phyloP scores from a whole-genome alignment of 1,140 invertebrate genomes.

The Eriosoma lanigerum region DNA sequence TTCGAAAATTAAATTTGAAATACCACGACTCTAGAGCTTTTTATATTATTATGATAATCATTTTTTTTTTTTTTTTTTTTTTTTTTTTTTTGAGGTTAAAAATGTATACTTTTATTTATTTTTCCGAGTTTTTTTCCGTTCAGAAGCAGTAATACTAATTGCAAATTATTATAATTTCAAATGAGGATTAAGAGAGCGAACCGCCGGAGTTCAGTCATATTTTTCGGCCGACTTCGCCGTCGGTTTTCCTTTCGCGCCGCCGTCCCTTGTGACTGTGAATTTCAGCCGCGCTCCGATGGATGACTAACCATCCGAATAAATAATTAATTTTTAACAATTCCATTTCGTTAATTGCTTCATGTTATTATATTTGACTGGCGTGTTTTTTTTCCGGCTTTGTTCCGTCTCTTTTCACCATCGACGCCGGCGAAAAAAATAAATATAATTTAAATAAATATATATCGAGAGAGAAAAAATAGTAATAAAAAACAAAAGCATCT shows the following conservation, averaged over 20 bases:
- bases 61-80: too few species aligned
- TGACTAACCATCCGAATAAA: slow-evolving; percentile 44
- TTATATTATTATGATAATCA: too few species aligned
- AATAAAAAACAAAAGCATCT: slow-evolving; percentile 8
- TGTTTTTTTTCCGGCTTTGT: not conserved
- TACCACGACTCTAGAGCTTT: too few species aligned
- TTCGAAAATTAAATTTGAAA: too few species aligned
- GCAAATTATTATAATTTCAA: slow-evolving; percentile 50
- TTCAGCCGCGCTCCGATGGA: slow-evolving; percentile 2
- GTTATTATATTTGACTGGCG: slow-evolving; percentile 33
- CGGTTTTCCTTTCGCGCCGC: not conserved
- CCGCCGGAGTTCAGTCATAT: slow-evolving; percentile 14
- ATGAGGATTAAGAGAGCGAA: slow-evolving; percentile 36
- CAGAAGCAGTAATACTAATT: slow-evolving; percentile 19
- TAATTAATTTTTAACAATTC: slow-evolving; percentile 51
- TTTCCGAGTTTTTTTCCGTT: not conserved
- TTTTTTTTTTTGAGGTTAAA: too few species aligned
- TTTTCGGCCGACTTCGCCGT: not conserved
- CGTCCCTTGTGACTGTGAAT: not conserved
- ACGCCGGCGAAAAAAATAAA: not conserved
- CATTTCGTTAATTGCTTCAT: slow-evolving; percentile 47
- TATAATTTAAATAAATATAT: not conserved
- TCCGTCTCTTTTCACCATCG: not conserved
- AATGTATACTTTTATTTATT: not conserved
- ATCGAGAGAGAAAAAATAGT: not conserved